These are phyloP conservation scores for Daktulosphaira vitifoliae DNA, from an alignment of 1,140 invertebrate species.

Conservation along the genomic window DNA sequence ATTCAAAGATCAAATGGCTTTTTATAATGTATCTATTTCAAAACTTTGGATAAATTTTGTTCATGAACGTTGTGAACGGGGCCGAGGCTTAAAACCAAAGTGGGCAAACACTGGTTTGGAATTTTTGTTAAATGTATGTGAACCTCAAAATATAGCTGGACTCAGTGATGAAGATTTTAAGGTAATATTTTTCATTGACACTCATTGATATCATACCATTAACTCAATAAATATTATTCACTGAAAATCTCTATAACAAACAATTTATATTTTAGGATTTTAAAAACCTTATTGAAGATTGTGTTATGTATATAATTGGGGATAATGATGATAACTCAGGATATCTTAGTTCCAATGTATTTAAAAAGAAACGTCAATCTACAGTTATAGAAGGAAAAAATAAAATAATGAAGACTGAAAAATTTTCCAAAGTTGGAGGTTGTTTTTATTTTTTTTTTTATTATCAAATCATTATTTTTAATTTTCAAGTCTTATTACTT, in stretches of 20 bases:
- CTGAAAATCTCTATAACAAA: no score
- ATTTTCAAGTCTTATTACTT: constrained; percentile 26
- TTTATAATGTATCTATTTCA: constrained; percentile 63
- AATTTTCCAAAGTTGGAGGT: background rate
- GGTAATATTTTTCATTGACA: constrained; percentile 40
- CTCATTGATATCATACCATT: background rate
- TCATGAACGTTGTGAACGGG: constrained; percentile 67
- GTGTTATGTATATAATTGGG: constrained; percentile 72
- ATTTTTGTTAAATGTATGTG: constrained; percentile 71
- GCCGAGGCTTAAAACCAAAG: constrained; percentile 68
- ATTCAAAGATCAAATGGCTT: constrained; percentile 43
- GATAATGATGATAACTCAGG: constrained; percentile 44
- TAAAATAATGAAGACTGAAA: constrained; percentile 21
- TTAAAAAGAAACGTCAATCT: constrained; percentile 7
- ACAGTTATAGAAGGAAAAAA: constrained; percentile 7
- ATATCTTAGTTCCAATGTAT: background rate
- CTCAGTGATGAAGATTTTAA: constrained; percentile 69
- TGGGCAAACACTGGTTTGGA: constrained; percentile 81
- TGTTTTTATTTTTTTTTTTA: background rate
- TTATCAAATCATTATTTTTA: background rate
- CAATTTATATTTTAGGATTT: constrained; percentile 48
- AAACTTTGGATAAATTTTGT: constrained; percentile 83
- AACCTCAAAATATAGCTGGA: constrained; percentile 66
- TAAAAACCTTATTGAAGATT: constrained; percentile 60
- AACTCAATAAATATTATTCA: no score